Evolutionary conservation across 2,113 vertebrate species (phyloP).

Genomic region (Sinocyclocheilus anophthalmus): DNA sequence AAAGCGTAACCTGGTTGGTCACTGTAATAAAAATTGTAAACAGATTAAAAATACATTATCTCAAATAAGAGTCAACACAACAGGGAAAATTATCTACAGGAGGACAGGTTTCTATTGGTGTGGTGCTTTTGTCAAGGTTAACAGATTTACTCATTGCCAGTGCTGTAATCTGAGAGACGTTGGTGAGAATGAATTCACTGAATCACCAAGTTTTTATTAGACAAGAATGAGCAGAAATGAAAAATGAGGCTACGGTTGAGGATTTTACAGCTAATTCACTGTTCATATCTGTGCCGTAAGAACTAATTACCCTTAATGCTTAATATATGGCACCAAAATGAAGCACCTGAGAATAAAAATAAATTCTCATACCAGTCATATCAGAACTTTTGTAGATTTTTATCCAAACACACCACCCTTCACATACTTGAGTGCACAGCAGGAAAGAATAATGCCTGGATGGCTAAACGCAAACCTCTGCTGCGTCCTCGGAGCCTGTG

Average conservation of each 20-base stretch:
- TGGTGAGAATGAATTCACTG: background rate
- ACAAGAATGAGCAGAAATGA: constrained; percentile 8
- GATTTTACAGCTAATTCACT: background rate
- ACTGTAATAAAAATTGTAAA: background rate
- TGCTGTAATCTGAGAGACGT: background rate
- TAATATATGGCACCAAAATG: constrained; percentile 11
- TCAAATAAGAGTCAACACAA: background rate
- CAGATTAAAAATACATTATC: background rate
- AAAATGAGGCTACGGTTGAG: background rate
- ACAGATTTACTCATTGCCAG: background rate
- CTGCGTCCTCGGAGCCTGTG: constrained; percentile 31
- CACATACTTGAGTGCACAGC: constrained; percentile 5
- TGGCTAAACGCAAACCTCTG: background rate
- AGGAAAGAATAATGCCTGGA: background rate
- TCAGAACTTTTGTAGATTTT: background rate
- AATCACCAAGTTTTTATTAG: constrained; percentile 7
- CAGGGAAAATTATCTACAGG: background rate
- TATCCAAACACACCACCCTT: background rate
- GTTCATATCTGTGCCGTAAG: background rate
- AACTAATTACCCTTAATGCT: background rate
- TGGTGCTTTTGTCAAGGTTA: background rate
- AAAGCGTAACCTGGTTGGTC: background rate
- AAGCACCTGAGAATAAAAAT: background rate
- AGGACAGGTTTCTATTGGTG: background rate
- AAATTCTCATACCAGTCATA: background rate